Evolutionary conservation across 2,888 invertebrate species (phyloP).

Genomic region (Tridacna gigas): DNA sequence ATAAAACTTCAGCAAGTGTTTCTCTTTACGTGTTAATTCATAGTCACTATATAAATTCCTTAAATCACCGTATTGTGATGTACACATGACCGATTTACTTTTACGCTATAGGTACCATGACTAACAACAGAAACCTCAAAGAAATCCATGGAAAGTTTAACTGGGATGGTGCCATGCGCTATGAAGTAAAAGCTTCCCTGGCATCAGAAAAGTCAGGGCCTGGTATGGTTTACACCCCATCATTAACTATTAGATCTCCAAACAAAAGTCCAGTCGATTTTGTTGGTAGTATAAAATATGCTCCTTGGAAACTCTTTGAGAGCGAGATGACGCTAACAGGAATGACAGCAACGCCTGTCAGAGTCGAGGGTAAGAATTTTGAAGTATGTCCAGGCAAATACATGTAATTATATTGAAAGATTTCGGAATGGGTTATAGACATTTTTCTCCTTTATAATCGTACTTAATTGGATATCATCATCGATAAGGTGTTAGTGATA

Average conservation of each 20-base stretch:
- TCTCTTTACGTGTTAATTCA: no score
- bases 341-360: conserved; percentile 62
- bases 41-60: no score
- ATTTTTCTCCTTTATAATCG: no score
- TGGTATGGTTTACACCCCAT: conserved; percentile 61
- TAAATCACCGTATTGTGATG: no score
- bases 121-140: conserved; percentile 43
- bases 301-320: conserved; percentile 62
- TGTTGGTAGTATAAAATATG: conserved; percentile 61
- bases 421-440: no score
- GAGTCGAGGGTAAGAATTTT: conserved; percentile 65
- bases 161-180: conserved; percentile 52
- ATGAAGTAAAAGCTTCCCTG: conserved; percentile 56
- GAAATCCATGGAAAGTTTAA: conserved; percentile 61
- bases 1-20: no score
- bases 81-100: no score
- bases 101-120: conserved; percentile 49
- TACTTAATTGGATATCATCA: no score
- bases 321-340: conserved; percentile 69
- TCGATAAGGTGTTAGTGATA: no score
- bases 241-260: conserved; percentile 50
- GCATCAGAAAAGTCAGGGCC: conserved; percentile 56
- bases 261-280: conserved; percentile 46
- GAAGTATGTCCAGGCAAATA: neutral
- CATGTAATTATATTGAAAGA: no score